A percentile compares a stretch with the other conserved stretches of the same genome.
Evolutionary conservation across 2,888 invertebrate genomes (phyloP).

Genomic region (Pachliopta kotzebuea): DNA sequence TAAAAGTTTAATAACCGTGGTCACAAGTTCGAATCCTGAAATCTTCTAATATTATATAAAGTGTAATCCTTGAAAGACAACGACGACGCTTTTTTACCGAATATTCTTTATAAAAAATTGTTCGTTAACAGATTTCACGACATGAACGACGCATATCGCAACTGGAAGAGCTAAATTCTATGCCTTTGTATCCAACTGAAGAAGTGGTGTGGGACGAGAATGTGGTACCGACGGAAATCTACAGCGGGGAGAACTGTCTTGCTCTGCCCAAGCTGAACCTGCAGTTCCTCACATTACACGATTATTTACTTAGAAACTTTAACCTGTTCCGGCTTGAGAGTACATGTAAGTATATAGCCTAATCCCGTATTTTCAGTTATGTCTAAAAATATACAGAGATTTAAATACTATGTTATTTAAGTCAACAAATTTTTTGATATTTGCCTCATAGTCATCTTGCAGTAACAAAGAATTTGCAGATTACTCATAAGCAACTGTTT

Average conservation of each 20-base stretch:
- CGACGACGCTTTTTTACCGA: too few relatives aligned
- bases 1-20: too few relatives aligned
- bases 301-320: constrained; percentile 98
- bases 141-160: constrained; percentile 96
- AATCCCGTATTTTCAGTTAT: background rate
- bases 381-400: too few relatives aligned
- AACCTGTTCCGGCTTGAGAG: constrained; percentile 98
- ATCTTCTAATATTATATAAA: too few relatives aligned
- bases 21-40: too few relatives aligned
- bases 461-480: background rate
- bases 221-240: constrained; percentile 98
- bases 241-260: constrained; percentile 96
- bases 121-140: constrained; percentile 82
- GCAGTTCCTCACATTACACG: constrained; percentile 98
- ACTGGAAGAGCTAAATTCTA: constrained; percentile 95
- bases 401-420: background rate
- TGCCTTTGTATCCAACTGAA: constrained; percentile 99
- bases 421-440: background rate
- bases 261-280: constrained; percentile 98
- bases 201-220: constrained; percentile 99
- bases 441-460: too few relatives aligned
- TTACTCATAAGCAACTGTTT: background rate
- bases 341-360: constrained; percentile 86
- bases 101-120: background rate
- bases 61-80: too few relatives aligned